Base-by-base conservation (phyloP, 2,797 vertebrate genomes). In the Austrolebias charrua region DNA sequence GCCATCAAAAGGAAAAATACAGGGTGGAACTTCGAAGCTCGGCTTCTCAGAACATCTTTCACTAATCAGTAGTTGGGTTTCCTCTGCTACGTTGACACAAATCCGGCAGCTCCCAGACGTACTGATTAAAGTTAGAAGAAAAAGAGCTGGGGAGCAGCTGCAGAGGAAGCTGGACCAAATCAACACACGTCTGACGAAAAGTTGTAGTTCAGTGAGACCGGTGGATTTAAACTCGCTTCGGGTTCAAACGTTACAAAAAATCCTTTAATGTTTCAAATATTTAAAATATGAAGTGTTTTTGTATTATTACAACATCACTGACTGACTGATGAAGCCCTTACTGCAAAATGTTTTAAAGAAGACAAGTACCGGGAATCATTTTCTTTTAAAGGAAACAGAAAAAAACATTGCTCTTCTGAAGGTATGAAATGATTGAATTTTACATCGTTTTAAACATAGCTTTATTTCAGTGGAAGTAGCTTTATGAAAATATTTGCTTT, bases 121-220 rank as follows among this genome's bases (percentile, higher is more conserved):
- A 0, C 42, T 92, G 24, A 40, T 0, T 0, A 60, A 24, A 11
- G 0, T 3, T 0, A 59, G 62, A 0, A 52, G 54, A 0, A 4
- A 1, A 0, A 0, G 2, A 1, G 11, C 18, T 1, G 56, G 53
- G 0, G 47, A 60, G 0, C 67, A 43, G 5, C 63, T 92, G 0
- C 2, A 66, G 14, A 48, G 2, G 1, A 90, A 81, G 47, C 52
- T 88, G 49, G 18, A n/a, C 3, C 66, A 16, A 0, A 66, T 90
- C 8, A 48, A 81, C 0, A 1, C 4, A 0, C 20, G 46, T 1
- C 48, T 73, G 24, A 19, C 1, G 0, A 1, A 38, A 24, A 16
- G 28, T 19, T 73, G 55, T 7, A 1, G 0, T 2, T 0, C 0
- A 6, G 20, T 60, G 35, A 56, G 60, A 18, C 18, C 53, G 1